These are phyloP conservation scores for Cranoglanis bouderius DNA, from an alignment of 2,113 vertebrate genomes.

Conservation along the genomic window DNA sequence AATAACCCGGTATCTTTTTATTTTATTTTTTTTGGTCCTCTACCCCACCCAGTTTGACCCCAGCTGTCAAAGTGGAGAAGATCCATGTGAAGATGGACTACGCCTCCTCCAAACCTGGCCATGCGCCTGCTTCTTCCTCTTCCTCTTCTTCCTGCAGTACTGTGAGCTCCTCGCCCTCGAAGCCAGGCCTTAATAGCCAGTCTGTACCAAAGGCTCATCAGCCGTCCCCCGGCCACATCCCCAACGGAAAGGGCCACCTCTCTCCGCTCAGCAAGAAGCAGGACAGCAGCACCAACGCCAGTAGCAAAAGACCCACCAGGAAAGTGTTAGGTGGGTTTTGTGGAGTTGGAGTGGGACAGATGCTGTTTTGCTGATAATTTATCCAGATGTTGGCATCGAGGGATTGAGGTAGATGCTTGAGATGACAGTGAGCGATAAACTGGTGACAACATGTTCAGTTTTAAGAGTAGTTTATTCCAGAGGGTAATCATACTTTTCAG, in stretches of 20 bases:
- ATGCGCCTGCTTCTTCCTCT: constrained; percentile 83
- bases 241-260: constrained; percentile 95
- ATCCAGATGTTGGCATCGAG: not conserved
- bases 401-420: not conserved
- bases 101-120: constrained; percentile 83
- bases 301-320: constrained; percentile 93
- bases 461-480: not conserved
- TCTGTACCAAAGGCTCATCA: constrained; percentile 99
- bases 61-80: constrained; percentile 95
- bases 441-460: not conserved
- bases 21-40: constrained; percentile 44
- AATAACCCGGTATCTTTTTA: not conserved
- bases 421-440: not conserved
- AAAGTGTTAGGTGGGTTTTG: constrained; percentile 85
- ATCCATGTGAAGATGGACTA: constrained; percentile 90
- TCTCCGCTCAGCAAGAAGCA: constrained; percentile 90
- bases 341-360: too few relatives aligned
- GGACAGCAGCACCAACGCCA: constrained; percentile 82
- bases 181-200: constrained; percentile 98
- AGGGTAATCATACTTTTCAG: not conserved
- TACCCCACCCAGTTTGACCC: constrained; percentile 79
- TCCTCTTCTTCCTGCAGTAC: constrained; percentile 91
- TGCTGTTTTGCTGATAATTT: not conserved
- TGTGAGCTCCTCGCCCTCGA: constrained; percentile 95
- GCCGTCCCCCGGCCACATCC: constrained; percentile 92